Evolutionary conservation across 2,888 invertebrate genomes (phyloP).

Genomic region (Blera fallax): DNA sequence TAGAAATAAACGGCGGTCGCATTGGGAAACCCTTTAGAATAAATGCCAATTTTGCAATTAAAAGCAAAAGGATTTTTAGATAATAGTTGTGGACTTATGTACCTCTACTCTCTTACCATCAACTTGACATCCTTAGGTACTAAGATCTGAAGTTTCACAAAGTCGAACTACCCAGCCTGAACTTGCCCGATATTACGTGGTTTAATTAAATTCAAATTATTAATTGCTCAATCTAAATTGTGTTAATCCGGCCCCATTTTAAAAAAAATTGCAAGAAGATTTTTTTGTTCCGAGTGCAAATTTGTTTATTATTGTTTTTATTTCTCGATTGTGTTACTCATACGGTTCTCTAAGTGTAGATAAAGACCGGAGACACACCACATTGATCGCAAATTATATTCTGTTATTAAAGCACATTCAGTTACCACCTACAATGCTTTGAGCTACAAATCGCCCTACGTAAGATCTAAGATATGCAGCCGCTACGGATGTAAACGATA

Average conservation of each 20-base stretch:
- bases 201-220: not conserved
- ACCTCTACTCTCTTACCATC: too few species aligned
- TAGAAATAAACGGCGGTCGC: too few species aligned
- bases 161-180: too few species aligned
- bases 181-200: too few species aligned
- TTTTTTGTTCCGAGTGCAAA: not conserved
- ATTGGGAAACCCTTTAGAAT: too few species aligned
- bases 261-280: not conserved
- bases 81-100: too few species aligned
- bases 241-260: not conserved
- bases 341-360: not conserved
- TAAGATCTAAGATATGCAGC: conserved; percentile 36
- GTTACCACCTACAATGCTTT: conserved; percentile 3
- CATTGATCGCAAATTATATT: conserved; percentile 71
- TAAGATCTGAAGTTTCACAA: too few species aligned
- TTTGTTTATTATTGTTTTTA: conserved; percentile 17
- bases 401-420: conserved; percentile 14
- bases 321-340: conserved; percentile 11
- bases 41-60: too few species aligned
- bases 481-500: conserved; percentile 44
- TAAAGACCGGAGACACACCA: conserved; percentile 73
- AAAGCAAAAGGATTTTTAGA: too few species aligned
- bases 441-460: not conserved
- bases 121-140: too few species aligned
- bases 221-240: not conserved